Percentiles rank a stretch among this genome's conserved stretches.
Evolutionary conservation across 2,113 vertebrate species (phyloP).

Genomic region (Salminus brasiliensis): DNA sequence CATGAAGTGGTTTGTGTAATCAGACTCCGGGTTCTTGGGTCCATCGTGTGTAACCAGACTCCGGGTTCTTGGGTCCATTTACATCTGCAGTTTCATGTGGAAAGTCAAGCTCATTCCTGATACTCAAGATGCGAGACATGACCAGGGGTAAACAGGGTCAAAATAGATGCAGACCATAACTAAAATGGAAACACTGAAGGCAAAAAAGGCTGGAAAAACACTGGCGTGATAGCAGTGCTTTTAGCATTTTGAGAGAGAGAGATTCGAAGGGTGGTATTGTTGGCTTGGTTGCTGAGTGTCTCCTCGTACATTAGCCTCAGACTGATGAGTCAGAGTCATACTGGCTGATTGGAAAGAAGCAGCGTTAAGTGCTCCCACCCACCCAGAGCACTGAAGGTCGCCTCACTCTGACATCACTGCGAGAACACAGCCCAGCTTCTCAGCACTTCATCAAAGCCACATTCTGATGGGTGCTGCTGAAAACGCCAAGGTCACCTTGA

Average conservation of each 20-base stretch:
- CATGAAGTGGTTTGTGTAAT: too few relatives aligned
- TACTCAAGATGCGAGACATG: too few relatives aligned
- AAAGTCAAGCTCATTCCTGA: too few relatives aligned
- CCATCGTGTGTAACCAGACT: too few relatives aligned
- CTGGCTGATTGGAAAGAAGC: slow-evolving; percentile 23
- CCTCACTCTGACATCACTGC: not conserved
- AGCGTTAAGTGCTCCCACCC: slow-evolving; percentile 14
- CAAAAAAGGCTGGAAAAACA: not conserved
- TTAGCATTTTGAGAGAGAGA: slow-evolving; percentile 6
- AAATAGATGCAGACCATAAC: not conserved
- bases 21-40: too few relatives aligned
- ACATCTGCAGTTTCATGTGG: too few relatives aligned
- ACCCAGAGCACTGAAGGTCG: not conserved
- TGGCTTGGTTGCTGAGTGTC: slow-evolving; percentile 13
- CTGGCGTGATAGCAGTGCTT: not conserved
- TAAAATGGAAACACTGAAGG: not conserved
- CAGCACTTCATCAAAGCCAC: slow-evolving; percentile 10
- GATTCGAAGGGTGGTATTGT: not conserved
- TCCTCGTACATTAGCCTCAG: slow-evolving; percentile 23
- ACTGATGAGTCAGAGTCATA: slow-evolving; percentile 29
- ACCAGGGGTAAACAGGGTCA: too few relatives aligned
- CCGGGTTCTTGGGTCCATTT: too few relatives aligned
- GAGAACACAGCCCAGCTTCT: not conserved
- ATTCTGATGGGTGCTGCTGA: not conserved
- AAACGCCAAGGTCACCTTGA: not conserved